A percentile compares a stretch with the other conserved stretches of the same genome.
These are phyloP conservation scores for Meles meles DNA, from an alignment of 2,113 vertebrate genomes.

Conservation along the genomic window DNA sequence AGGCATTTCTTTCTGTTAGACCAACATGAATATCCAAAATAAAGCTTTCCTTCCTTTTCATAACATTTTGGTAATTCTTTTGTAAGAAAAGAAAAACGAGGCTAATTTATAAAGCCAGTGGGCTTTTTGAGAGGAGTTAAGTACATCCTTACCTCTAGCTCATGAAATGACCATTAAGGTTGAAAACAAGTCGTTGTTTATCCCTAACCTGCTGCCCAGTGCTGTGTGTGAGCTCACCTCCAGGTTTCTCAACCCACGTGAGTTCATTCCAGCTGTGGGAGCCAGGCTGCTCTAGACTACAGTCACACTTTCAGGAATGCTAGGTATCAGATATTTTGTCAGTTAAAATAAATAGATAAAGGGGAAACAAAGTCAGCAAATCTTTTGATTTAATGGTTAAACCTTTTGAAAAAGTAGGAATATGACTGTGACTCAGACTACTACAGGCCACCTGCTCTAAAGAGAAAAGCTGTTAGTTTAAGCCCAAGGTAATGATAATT, in stretches of 20 bases:
- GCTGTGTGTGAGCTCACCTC: background rate
- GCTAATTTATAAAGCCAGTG: background rate
- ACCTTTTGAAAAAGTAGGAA: background rate
- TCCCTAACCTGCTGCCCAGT: background rate
- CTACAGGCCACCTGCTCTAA: background rate
- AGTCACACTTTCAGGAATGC: background rate
- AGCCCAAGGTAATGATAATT: background rate
- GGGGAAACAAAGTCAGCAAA: background rate
- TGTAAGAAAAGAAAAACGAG: background rate
- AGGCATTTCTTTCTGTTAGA: background rate
- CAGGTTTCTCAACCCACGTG: background rate
- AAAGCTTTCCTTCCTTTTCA: background rate
- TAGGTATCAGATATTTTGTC: background rate
- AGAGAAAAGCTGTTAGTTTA: background rate
- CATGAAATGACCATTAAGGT: background rate
- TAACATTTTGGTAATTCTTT: conserved; percentile 5
- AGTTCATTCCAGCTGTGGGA: conserved; percentile 5
- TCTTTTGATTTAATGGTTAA: background rate
- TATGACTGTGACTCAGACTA: background rate
- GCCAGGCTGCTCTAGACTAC: background rate
- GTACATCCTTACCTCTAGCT: background rate
- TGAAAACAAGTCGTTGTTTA: background rate
- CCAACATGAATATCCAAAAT: background rate
- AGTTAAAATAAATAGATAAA: conserved; percentile 14
- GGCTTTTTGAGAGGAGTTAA: background rate